These are phyloP conservation scores for Augiades crinisus DNA, from an alignment of 2,888 invertebrate genomes.

Conservation along the genomic window DNA sequence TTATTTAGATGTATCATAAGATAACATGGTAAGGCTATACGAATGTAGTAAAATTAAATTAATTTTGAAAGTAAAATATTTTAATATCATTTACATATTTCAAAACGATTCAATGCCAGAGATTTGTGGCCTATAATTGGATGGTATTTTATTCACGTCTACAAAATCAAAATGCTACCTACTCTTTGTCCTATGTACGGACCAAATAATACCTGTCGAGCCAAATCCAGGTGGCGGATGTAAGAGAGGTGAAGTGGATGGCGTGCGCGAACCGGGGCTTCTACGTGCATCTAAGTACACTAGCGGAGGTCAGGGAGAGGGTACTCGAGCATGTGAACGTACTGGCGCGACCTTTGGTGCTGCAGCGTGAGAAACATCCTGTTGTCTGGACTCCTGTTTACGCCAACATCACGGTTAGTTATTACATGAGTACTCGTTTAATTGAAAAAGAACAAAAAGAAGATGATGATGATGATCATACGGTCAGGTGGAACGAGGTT, in stretches of 20 bases:
- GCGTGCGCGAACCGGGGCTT: slow-evolving; percentile 98
- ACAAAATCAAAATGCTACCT: neutral
- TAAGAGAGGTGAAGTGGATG: slow-evolving; percentile 98
- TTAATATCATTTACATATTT: too few relatives aligned
- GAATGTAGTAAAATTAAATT: too few relatives aligned
- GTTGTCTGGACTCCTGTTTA: slow-evolving; percentile 99
- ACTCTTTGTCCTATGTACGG: slow-evolving; percentile 4
- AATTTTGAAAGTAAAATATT: too few relatives aligned
- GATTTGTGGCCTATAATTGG: too few relatives aligned
- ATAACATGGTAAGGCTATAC: too few relatives aligned
- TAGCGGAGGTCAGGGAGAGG: slow-evolving; percentile 98
- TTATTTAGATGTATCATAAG: too few relatives aligned
- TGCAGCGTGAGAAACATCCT: slow-evolving; percentile 91
- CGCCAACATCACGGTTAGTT: slow-evolving; percentile 90
- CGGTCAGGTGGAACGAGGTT: too few relatives aligned
- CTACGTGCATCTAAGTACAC: slow-evolving; percentile 97
- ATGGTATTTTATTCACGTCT: too few relatives aligned
- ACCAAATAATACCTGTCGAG: slow-evolving; percentile 42
- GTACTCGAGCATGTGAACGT: slow-evolving; percentile 98
- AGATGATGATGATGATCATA: too few relatives aligned
- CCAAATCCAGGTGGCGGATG: slow-evolving; percentile 86
- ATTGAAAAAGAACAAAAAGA: too few relatives aligned
- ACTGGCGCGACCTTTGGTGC: slow-evolving; percentile 96
- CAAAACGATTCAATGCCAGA: too few relatives aligned
- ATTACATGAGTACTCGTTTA: too few relatives aligned